Percentiles rank a stretch among this genome's conserved stretches.
These are phyloP conservation scores for Lasioglossum pauxillum DNA, from an alignment of 2,888 invertebrate genomes.

Conservation along the genomic window DNA sequence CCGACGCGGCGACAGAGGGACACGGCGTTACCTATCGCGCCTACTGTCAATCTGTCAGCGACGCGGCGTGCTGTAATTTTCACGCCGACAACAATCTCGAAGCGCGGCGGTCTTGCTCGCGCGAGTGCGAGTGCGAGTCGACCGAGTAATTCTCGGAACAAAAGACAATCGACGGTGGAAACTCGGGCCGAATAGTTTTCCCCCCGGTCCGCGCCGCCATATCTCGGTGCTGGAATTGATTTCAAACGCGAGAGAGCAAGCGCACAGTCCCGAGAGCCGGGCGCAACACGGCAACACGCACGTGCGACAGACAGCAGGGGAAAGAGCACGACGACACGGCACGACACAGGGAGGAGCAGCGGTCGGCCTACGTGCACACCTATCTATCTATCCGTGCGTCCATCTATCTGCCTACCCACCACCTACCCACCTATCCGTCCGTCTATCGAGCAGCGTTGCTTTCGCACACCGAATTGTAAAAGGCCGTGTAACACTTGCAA, in stretches of 20 bases:
- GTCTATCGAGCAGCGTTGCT: conserved; percentile 56
- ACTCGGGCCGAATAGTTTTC: conserved; percentile 59
- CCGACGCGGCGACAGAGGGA: conserved; percentile 34
- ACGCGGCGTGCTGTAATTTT: conserved; percentile 54
- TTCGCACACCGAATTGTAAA: conserved; percentile 72
- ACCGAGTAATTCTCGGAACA: conserved; percentile 50
- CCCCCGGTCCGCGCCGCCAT: not conserved
- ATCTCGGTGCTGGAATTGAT: conserved; percentile 54
- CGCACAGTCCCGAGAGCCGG: not conserved
- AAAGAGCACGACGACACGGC: conserved; percentile 39
- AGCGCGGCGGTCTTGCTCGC: not conserved
- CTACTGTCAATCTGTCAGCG: conserved; percentile 62
- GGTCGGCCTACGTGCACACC: conserved; percentile 56
- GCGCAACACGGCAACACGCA: not conserved
- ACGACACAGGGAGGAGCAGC: conserved; percentile 63
- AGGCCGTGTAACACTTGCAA: conserved; percentile 72
- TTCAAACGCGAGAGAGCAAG: conserved; percentile 24
- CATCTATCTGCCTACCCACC: conserved; percentile 46
- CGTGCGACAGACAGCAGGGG: conserved; percentile 1
- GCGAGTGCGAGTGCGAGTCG: not conserved
- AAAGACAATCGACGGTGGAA: conserved; percentile 58
- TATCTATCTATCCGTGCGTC: conserved; percentile 47
- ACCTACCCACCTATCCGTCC: conserved; percentile 52
- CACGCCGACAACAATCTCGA: conserved; percentile 55
- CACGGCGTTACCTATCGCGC: conserved; percentile 49